Percentiles rank a stretch among this genome's conserved stretches.
Conservation (phyloP, 2,888 invertebrate genomes). For the Blastobasis lacticolella region DNA sequence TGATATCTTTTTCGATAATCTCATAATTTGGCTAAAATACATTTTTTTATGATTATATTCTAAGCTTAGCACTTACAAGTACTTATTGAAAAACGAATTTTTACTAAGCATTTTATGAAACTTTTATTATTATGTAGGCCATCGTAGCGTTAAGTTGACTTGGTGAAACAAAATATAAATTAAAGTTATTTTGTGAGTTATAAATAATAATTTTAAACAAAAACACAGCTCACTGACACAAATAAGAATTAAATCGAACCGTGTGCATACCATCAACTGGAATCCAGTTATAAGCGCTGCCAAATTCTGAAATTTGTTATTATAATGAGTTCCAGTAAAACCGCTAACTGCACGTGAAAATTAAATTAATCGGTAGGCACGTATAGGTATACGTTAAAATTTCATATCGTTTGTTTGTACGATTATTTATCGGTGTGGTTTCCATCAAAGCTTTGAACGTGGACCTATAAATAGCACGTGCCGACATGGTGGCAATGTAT, state of each 20-base stretch:
- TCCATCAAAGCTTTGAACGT: constrained; percentile 29
- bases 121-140: too few relatives aligned
- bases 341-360: constrained; percentile 43
- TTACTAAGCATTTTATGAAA: too few relatives aligned
- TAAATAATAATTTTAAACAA: too few relatives aligned
- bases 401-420: constrained; percentile 6
- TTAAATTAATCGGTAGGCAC: constrained; percentile 37
- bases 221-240: too few relatives aligned
- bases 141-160: too few relatives aligned
- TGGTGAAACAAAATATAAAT: too few relatives aligned
- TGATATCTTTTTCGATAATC: too few relatives aligned
- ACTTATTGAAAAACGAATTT: too few relatives aligned
- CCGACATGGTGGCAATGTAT: constrained; percentile 16
- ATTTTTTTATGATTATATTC: too few relatives aligned
- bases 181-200: too few relatives aligned
- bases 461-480: constrained; percentile 21
- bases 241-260: not conserved
- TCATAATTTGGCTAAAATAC: too few relatives aligned
- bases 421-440: constrained; percentile 12
- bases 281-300: not conserved
- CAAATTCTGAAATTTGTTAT: constrained; percentile 24
- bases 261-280: not conserved
- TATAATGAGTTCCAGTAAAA: constrained; percentile 36
- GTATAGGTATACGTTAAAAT: constrained; percentile 25
- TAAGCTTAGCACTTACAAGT: too few relatives aligned